These are phyloP conservation scores for Temnothorax unifasciatus DNA, from an alignment of 2,888 invertebrate genomes.

Conservation along the genomic window DNA sequence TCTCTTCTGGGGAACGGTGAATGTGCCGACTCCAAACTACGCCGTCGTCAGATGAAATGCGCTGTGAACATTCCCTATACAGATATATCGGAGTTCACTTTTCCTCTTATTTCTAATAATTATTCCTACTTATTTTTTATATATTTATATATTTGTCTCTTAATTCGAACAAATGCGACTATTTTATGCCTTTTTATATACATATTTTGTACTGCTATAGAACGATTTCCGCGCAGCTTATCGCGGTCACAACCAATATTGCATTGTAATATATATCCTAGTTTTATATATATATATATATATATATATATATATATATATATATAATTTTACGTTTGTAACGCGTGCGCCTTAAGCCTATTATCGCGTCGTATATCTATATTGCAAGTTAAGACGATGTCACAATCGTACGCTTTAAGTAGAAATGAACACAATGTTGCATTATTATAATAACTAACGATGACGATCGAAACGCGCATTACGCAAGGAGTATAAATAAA, in stretches of 20 bases:
- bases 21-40: conserved; percentile 87
- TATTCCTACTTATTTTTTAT: conserved; percentile 6
- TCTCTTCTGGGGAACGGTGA: conserved; percentile 91
- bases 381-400: not conserved
- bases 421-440: not conserved
- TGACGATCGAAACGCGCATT: not conserved
- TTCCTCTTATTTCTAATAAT: not conserved
- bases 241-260: not conserved
- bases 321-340: not conserved
- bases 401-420: not conserved
- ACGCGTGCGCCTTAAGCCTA: not conserved
- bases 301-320: too few relatives aligned
- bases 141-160: conserved; percentile 30
- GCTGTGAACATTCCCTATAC: not conserved
- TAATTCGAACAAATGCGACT: conserved; percentile 7
- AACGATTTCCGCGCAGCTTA: not conserved
- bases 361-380: not conserved
- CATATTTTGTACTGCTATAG: not conserved
- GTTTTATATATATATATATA: too few relatives aligned
- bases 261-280: not conserved
- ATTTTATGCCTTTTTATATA: too few relatives aligned
- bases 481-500: not conserved
- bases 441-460: not conserved
- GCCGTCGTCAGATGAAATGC: conserved; percentile 30
- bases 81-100: conserved; percentile 4